A percentile compares a stretch with the other conserved stretches of the same genome.
Conservation (phyloP, 2,888 invertebrate genomes). For the Clistopyga incitator region DNA sequence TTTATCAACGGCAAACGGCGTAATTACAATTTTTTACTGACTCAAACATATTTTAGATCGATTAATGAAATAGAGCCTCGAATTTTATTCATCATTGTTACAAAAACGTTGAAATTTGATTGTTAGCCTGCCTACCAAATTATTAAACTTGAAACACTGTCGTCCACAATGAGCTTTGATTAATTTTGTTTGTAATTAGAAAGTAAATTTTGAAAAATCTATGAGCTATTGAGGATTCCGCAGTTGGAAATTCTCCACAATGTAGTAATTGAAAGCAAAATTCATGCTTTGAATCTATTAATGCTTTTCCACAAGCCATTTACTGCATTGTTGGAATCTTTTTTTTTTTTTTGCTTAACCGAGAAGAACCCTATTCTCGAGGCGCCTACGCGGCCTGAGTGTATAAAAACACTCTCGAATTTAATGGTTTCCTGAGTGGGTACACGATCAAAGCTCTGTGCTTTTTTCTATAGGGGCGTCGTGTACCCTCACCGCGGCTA, state of each 20-base stretch:
- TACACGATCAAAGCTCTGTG: conserved; percentile 42
- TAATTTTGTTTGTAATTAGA: neutral
- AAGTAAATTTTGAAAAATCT: neutral
- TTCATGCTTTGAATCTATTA: neutral
- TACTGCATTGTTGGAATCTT: neutral
- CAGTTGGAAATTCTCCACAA: neutral
- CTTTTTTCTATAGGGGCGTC: neutral
- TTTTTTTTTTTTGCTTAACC: conserved; percentile 15
- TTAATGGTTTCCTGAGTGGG: conserved; percentile 52
- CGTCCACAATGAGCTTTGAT: neutral
- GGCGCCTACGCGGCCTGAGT: conserved; percentile 1
- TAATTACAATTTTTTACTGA: neutral
- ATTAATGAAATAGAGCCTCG: neutral
- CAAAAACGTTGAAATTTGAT: too few species aligned
- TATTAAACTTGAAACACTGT: too few species aligned
- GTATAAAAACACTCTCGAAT: conserved; percentile 42
- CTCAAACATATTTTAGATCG: neutral
- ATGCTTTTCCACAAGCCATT: conserved; percentile 8
- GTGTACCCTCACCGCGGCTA: neutral
- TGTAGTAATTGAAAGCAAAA: conserved; percentile 27
- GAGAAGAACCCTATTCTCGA: neutral
- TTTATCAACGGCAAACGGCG: neutral
- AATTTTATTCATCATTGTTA: neutral
- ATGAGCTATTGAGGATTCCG: neutral
- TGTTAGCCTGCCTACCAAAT: too few species aligned